phyloP scores from a whole-genome alignment of 2,888 invertebrate species.

The Cloeon dipterum region DNA sequence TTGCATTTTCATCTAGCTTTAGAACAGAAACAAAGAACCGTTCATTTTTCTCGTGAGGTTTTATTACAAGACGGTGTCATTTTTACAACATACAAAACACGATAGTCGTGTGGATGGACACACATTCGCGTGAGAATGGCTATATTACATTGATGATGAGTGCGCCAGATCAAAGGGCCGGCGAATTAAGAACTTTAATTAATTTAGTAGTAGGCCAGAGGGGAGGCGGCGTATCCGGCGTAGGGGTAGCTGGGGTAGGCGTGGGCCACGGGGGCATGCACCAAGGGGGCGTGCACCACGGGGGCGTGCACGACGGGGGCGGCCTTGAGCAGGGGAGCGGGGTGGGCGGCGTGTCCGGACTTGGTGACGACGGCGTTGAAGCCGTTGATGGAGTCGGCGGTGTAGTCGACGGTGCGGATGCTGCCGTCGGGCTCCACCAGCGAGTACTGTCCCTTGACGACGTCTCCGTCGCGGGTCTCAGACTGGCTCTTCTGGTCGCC shows the following conservation, averaged over 20 bases:
- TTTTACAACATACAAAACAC: too few relatives aligned
- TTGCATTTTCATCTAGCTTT: too few relatives aligned
- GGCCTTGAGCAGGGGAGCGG: neutral
- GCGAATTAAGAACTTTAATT: too few relatives aligned
- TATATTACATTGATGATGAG: too few relatives aligned
- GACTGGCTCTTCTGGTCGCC: slow-evolving; percentile 1
- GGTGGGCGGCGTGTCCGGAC: slow-evolving; percentile 1
- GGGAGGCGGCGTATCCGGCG: neutral
- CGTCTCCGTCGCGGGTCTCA: neutral
- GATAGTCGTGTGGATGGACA: too few relatives aligned
- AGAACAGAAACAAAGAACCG: too few relatives aligned
- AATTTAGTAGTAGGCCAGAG: neutral
- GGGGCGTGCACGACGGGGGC: neutral
- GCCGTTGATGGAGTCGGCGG: slow-evolving; percentile 1
- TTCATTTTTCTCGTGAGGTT: too few relatives aligned
- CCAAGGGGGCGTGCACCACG: too few relatives aligned
- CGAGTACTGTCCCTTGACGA: slow-evolving; percentile 1
- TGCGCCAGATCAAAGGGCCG: too few relatives aligned
- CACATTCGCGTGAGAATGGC: too few relatives aligned
- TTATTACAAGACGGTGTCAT: too few relatives aligned
- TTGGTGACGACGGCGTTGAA: neutral
- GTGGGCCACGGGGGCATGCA: neutral
- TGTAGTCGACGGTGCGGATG: slow-evolving; percentile 1
- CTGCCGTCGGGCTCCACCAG: slow-evolving; percentile 1
- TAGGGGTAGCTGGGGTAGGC: neutral